Percentiles rank a stretch among this genome's conserved stretches.
Evolutionary conservation across 2,797 vertebrate species (phyloP).

Genomic region (Bradypus variegatus): DNA sequence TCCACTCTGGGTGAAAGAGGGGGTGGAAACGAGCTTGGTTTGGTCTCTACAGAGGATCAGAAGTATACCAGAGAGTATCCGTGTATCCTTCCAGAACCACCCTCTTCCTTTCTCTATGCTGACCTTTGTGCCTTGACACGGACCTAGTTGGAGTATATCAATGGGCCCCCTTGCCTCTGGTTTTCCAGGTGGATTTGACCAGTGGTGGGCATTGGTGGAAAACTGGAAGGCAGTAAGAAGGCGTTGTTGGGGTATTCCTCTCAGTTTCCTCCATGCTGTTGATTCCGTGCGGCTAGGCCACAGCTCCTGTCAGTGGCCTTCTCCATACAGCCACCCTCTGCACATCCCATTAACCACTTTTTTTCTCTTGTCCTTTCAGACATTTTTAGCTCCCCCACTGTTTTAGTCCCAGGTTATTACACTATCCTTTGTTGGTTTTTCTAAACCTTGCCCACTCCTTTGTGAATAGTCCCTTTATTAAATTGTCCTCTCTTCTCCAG

Average conservation of each 20-base stretch:
- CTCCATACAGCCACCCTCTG: too few relatives aligned
- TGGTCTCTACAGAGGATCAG: neutral
- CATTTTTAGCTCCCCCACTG: too few relatives aligned
- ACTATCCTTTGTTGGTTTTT: too few relatives aligned
- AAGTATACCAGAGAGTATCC: neutral
- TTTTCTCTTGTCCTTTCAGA: too few relatives aligned
- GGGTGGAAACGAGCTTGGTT: neutral
- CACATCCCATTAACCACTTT: too few relatives aligned
- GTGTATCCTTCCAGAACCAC: neutral
- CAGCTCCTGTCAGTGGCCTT: too few relatives aligned
- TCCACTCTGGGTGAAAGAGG: neutral
- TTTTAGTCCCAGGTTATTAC: too few relatives aligned
- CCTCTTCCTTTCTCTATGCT: neutral
- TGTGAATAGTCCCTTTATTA: too few relatives aligned
- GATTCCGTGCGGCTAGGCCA: neutral
- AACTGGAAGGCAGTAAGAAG: neutral
- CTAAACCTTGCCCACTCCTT: too few relatives aligned
- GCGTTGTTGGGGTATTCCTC: neutral
- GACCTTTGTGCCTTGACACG: neutral
- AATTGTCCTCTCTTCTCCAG: too few relatives aligned
- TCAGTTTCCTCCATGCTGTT: neutral
- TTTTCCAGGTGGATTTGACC: neutral
- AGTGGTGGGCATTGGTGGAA: neutral
- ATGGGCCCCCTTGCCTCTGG: neutral
- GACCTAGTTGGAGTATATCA: neutral